These are phyloP conservation scores for Arnoldichthys spilopterus DNA, from an alignment of 2,797 vertebrate species.

Conservation along the genomic window DNA sequence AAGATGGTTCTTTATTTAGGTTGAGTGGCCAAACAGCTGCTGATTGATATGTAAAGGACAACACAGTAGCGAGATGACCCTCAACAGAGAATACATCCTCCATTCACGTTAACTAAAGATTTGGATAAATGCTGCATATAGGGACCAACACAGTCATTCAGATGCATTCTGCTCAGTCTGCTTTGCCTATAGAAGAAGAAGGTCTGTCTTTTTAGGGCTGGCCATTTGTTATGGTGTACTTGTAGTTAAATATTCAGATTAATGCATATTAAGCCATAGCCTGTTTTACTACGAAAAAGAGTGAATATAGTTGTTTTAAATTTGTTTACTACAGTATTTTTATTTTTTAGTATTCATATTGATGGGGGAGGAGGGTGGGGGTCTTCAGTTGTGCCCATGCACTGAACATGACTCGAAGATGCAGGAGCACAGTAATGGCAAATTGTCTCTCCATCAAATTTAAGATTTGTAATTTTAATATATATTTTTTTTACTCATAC, in stretches of 20 bases:
- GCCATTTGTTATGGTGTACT: neutral
- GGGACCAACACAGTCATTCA: slow-evolving; percentile 1
- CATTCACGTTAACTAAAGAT: neutral
- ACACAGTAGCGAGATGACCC: neutral
- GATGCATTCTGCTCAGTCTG: slow-evolving; percentile 26
- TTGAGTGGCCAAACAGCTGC: slow-evolving; percentile 20
- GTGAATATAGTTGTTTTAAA: too few species aligned
- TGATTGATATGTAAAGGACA: slow-evolving; percentile 31
- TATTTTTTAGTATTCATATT: too few species aligned
- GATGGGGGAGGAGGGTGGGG: too few species aligned
- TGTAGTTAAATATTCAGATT: neutral
- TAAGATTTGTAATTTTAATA: too few species aligned
- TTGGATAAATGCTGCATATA: neutral
- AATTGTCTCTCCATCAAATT: too few species aligned
- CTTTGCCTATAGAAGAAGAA: neutral
- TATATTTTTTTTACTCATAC: too few species aligned
- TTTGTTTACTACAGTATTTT: too few species aligned
- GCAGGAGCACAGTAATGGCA: too few species aligned
- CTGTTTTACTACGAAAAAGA: too few species aligned
- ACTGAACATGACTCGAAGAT: too few species aligned
- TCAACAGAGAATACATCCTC: slow-evolving; percentile 10
- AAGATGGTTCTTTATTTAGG: slow-evolving; percentile 8
- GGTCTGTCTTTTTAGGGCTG: slow-evolving; percentile 19
- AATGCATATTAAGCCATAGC: neutral
- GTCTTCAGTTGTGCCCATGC: too few species aligned